phyloP scores from a whole-genome alignment of 2,113 vertebrate species.

The Osmerus mordax region DNA sequence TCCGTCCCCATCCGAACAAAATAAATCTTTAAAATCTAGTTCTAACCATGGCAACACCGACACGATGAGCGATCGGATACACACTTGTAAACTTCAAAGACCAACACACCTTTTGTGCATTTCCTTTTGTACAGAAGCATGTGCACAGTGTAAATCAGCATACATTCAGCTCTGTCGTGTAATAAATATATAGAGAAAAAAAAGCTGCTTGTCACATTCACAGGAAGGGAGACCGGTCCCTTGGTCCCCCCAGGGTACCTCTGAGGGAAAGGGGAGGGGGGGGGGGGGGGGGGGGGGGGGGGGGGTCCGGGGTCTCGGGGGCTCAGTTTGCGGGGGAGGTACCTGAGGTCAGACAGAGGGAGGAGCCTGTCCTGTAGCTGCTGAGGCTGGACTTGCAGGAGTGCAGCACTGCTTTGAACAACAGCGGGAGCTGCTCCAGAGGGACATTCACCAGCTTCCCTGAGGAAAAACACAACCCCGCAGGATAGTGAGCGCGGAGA shows the following conservation, averaged over 20 bases:
- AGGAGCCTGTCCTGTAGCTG: slow-evolving; percentile 70
- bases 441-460: slow-evolving; percentile 97
- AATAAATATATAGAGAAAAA: slow-evolving; percentile 97
- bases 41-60: slow-evolving; percentile 88
- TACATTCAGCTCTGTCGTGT: slow-evolving; percentile 99
- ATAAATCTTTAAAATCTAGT: slow-evolving; percentile 82
- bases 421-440: slow-evolving; percentile 94
- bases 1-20: slow-evolving; percentile 72
- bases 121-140: slow-evolving; percentile 92
- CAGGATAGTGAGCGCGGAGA: neutral
- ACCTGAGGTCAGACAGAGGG: slow-evolving; percentile 63
- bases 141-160: slow-evolving; percentile 97
- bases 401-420: slow-evolving; percentile 99
- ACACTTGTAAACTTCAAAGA: slow-evolving; percentile 92
- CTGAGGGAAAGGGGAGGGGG: slow-evolving; percentile 3
- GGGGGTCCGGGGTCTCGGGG: slow-evolving; percentile 27
- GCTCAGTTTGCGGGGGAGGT: slow-evolving; percentile 70
- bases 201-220: slow-evolving; percentile 85
- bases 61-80: slow-evolving; percentile 88
- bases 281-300: too few relatives aligned
- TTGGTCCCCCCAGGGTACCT: slow-evolving; percentile 38
- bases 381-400: slow-evolving; percentile 91
- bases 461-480: slow-evolving; percentile 50
- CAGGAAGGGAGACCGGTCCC: slow-evolving; percentile 65
- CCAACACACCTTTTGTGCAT: slow-evolving; percentile 86